Evolutionary conservation across 2,797 vertebrate genomes (phyloP), one percentile per base, ranked within the genome.

Genomic region (Alexandromys oeconomus): DNA sequence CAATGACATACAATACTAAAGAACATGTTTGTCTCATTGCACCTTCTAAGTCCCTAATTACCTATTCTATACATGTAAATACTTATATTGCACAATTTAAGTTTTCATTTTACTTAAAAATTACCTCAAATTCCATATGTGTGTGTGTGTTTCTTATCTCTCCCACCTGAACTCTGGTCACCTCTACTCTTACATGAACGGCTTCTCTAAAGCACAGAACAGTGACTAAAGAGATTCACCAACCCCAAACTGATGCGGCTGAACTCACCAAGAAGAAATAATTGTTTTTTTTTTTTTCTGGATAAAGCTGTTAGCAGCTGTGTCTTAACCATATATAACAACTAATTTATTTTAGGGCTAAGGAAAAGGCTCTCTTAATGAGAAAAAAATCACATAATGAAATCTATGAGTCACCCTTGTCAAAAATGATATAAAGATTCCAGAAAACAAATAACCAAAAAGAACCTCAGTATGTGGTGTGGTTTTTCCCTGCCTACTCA

Each of bases 331-430:
- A 96, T 51, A 96, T 21, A 59, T 51, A 97, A 73, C 82, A 31
- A 89, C 2, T 74, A 37, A 34, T 95, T 93, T 11, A 3, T 96
- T 12, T 8, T 65, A 95, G 67, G 95, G 84, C 65, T 4, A 79
- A 96, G 76, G 84, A 96, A 97, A 95, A 95, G 96, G 95, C 63
- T 21, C 81, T 97, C 94, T 96, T 2, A 87, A 94, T 67, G 82
- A 95, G 48, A 97, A 96, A 98, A 97, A 98, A 98, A 97, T 92
- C 95, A 97, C 96, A 97, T 13, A 95, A 95, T 87, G 91, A 95
- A 96, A 79, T 74, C 63, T 91, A 92, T 98, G 98, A 98, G 76
- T 98, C 98, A 98, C 7, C 85, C 87, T 34, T 87, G 96, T 97
- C 97, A 89, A 87, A 94, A 95, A 92, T 74, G 86, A 0, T 19